Base-by-base conservation (phyloP, 2,113 vertebrate genomes). In the Actinemys pallida region DNA sequence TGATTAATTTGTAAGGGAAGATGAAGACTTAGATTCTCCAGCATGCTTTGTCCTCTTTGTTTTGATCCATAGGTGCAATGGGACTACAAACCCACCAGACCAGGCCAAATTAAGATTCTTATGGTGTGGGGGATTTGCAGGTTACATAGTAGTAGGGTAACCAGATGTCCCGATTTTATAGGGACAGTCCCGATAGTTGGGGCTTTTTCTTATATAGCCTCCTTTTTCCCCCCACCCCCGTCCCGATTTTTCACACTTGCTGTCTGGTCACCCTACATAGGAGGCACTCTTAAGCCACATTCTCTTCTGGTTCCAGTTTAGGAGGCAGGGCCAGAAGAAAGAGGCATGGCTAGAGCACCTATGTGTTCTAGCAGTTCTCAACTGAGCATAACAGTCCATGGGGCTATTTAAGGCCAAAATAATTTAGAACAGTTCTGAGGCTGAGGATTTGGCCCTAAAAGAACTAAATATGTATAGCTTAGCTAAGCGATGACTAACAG, bases 401-500 rank as follows among this genome's bases (percentile, higher is more conserved):
- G 25, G 14, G 91, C 86, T 95, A 13, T 2, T 65, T 49, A 19
- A 35, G 65, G 62, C 19, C n/a, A 2, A 25, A 8, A 16, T 3
- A 3, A 8, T 76, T 80, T 6, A 31, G 31, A 54, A 10, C 45
- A 50, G 13, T 20, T 85, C 8, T 75, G 5, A 76, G 53, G 57
- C 6, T 42, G 42, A 20, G 6, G 1, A 1, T 53, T 49, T 4
- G 4, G 16, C 8, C 0, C 0, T 81, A 7, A 50, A 39, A 90
- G 19, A 79, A 50, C 10, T 35, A 69, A 53, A 35, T 19, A 25
- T 22, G n/a, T 10, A 3, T 2, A 12, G 35, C 45, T 14, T 57
- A 2, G 49, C 52, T 59, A 65, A 89, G n/a, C 52, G 62, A 1
- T 52, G 2, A 42, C 4, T 5, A 35, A 27, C 1, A 10, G 13